These are phyloP conservation scores for Panurus biarmicus DNA, from an alignment of 2,113 vertebrate genomes.

Conservation along the genomic window DNA sequence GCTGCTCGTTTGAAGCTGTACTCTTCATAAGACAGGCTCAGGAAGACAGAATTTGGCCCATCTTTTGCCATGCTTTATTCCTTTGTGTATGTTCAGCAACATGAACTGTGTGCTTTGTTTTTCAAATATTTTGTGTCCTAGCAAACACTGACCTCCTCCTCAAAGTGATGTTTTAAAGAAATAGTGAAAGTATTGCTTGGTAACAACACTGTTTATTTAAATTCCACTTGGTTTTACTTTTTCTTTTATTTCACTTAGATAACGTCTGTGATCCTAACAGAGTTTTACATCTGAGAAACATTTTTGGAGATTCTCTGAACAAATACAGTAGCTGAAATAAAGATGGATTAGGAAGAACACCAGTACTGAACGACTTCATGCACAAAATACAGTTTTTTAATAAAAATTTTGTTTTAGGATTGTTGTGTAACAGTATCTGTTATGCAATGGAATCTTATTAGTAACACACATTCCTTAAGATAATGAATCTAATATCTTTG, in stretches of 20 bases:
- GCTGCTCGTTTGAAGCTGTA: background rate
- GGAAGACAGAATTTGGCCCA: background rate
- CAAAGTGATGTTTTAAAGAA: background rate
- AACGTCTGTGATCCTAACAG: background rate
- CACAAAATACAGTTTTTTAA: background rate
- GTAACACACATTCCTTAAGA: background rate
- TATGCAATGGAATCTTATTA: background rate
- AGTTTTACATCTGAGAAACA: background rate
- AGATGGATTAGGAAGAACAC: background rate
- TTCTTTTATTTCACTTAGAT: background rate
- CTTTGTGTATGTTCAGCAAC: background rate
- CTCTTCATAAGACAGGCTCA: background rate
- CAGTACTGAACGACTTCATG: background rate
- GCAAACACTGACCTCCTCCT: background rate
- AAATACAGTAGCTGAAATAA: background rate
- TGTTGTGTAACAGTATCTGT: background rate
- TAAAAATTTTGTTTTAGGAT: background rate
- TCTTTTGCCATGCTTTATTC: background rate
- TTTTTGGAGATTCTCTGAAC: background rate
- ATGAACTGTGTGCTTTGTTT: constrained; percentile 6
- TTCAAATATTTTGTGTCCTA: constrained; percentile 22
- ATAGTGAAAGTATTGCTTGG: background rate
- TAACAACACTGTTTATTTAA: background rate
- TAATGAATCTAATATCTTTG: background rate
- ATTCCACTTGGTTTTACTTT: background rate